Conservation (phyloP, 1,140 invertebrate species). For the Phthorimaea operculella region DNA sequence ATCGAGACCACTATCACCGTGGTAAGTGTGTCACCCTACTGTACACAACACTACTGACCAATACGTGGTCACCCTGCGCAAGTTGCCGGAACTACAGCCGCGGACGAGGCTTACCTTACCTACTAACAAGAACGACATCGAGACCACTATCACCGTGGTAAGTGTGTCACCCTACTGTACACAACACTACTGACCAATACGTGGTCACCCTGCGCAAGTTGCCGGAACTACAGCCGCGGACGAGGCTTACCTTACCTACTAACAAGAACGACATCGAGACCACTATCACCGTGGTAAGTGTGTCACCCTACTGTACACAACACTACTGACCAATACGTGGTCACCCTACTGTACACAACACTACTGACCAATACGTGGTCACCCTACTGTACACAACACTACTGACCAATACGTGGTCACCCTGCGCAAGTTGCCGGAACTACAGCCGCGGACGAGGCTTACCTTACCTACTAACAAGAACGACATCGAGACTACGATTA, state of each 20-base stretch:
- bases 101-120: constrained; percentile 39
- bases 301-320: constrained; percentile 29
- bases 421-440: constrained; percentile 51
- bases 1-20: constrained; percentile 60
- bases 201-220: constrained; percentile 72
- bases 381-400: no score
- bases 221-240: constrained; percentile 46
- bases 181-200: constrained; percentile 81
- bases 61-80: constrained; percentile 76
- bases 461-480: constrained; percentile 47
- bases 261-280: constrained; percentile 58
- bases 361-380: no score
- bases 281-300: constrained; percentile 54
- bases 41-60: constrained; percentile 79
- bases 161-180: constrained; percentile 19
- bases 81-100: constrained; percentile 51
- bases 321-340: constrained; percentile 83
- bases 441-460: constrained; percentile 39
- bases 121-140: constrained; percentile 54
- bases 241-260: constrained; percentile 41
- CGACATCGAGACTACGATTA: constrained; percentile 62
- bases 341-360: no score
- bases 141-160: constrained; percentile 58
- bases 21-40: constrained; percentile 32
- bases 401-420: constrained; percentile 86